These are phyloP conservation scores for Antrozous pallidus DNA, from an alignment of 2,797 vertebrate genomes.

Conservation along the genomic window DNA sequence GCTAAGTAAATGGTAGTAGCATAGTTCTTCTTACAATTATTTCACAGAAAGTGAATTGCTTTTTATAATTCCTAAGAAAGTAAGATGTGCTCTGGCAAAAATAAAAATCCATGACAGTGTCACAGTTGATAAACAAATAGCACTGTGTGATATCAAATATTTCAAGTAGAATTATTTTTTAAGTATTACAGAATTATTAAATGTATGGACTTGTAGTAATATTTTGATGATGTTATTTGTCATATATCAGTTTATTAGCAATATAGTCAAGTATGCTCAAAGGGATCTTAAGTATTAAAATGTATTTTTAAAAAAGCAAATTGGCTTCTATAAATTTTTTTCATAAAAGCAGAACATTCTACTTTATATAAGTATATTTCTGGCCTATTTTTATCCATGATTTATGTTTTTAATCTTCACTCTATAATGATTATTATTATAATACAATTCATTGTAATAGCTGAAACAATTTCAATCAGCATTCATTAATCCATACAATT, in stretches of 20 bases:
- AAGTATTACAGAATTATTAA: slow-evolving; percentile 8
- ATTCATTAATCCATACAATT: slow-evolving; percentile 5
- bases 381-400: slow-evolving; percentile 14
- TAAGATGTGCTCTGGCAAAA: background rate
- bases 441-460: background rate
- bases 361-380: slow-evolving; percentile 9
- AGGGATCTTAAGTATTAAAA: background rate
- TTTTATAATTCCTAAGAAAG: background rate
- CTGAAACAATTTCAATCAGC: background rate
- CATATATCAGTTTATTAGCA: slow-evolving; percentile 16
- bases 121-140: background rate
- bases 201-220: background rate
- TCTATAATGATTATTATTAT: background rate
- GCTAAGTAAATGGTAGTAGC: background rate
- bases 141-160: background rate
- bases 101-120: background rate
- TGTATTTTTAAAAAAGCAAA: background rate
- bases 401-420: slow-evolving; percentile 1
- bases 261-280: background rate
- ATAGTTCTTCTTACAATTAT: background rate
- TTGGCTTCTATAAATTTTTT: background rate
- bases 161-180: background rate
- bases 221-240: background rate
- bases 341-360: background rate
- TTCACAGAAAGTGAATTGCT: background rate